Evolutionary conservation across 2,888 invertebrate species (phyloP), one percentile per base, ranked within the genome.

Genomic region (Tanypteryx hageni): DNA sequence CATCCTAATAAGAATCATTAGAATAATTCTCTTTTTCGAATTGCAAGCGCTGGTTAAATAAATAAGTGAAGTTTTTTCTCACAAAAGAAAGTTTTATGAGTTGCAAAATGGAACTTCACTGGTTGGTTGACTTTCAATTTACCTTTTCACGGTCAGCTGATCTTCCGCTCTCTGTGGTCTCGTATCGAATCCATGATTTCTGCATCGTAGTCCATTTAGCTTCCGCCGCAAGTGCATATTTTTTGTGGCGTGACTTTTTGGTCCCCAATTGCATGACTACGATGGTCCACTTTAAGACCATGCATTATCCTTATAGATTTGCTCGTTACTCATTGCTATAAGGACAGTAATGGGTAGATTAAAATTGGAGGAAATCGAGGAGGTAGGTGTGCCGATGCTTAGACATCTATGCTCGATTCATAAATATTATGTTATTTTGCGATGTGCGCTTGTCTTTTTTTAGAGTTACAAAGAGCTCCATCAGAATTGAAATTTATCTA

Each of bases 201-300:
- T 68, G 18, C 68, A 64, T 14, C 64, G 64, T n/a, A 64, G 16
- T 76, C 27, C 76, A 27, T 8, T 76, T 76, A 22, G 22, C 76
- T 76, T 76, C 76, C 76, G 18, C n/a, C 22, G 7, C 64, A 64
- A 64, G 64, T 64, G 8, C 14, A 7, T 27, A 76, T 76, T 76
- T 27, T 44, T 76, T 76, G 27, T 76, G 27, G 27, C 22, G 76
- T 76, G 76, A 76, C 76, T 22, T 76, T 76, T 68, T 61, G 18
- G 18, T 61, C 68, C 22, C 68, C 13, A n/a, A 27, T 76, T 76
- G 76, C 76, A 76, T 76, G 76, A 76, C 76, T 76, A 27, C 76
- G 22, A 22, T 76, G 76, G 13, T 27, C 22, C 13, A 76, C 76
- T 76, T 76, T 22, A 13, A 27, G 27, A n/a, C 76, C 22, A 16